phyloP scores from a whole-genome alignment of 2,888 invertebrate genomes.

The Encarsia formosa region DNA sequence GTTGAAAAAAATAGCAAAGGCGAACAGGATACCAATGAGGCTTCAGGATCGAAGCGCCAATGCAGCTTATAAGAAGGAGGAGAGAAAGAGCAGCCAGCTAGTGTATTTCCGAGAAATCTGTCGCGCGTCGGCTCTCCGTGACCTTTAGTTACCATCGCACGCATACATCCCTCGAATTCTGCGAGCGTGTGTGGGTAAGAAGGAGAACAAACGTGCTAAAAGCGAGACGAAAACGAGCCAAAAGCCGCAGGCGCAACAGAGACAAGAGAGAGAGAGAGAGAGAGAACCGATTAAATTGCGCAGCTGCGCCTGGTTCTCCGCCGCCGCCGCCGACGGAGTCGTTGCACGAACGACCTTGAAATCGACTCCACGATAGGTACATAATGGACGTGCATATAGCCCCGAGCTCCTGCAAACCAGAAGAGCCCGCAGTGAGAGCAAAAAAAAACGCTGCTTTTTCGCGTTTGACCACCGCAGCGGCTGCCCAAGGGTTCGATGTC shows the following conservation, averaged over 20 bases:
- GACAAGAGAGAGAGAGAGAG: background rate
- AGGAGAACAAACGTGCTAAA: too few species aligned
- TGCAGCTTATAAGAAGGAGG: too few species aligned
- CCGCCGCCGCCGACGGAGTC: constrained; percentile 14
- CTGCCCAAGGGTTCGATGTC: constrained; percentile 21
- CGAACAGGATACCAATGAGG: constrained; percentile 17
- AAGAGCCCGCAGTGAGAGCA: too few species aligned
- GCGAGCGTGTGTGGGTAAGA: too few species aligned
- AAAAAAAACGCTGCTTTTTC: too few species aligned
- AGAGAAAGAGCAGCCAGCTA: too few species aligned
- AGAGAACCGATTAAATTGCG: constrained; percentile 28
- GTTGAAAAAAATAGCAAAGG: constrained; percentile 1
- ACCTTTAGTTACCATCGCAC: constrained; percentile 9
- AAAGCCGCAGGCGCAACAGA: background rate
- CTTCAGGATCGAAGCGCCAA: too few species aligned
- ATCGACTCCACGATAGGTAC: constrained; percentile 19
- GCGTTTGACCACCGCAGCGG: background rate
- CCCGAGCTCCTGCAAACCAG: too few species aligned
- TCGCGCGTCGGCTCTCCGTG: constrained; percentile 16
- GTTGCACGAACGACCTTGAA: constrained; percentile 31
- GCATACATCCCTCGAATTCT: constrained; percentile 17
- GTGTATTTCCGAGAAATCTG: constrained; percentile 23
- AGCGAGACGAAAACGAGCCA: background rate
- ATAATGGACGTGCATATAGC: constrained; percentile 19
- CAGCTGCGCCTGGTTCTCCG: constrained; percentile 20